Percentiles rank a stretch among this genome's conserved stretches.
Evolutionary conservation across 1,140 invertebrate species (phyloP).

Genomic region (Drosophila sp.): DNA sequence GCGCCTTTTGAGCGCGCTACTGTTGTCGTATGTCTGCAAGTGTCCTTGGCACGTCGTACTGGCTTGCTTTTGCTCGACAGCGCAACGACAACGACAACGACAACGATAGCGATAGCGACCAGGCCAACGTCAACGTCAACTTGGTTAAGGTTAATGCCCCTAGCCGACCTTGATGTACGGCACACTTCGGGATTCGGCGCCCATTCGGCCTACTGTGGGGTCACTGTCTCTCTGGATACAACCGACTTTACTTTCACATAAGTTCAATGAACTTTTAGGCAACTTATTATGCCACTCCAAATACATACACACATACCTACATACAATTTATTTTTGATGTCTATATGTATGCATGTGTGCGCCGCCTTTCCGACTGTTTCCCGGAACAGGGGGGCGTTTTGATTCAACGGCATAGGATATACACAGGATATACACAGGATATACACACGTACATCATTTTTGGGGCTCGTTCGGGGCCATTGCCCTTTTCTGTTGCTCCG

Average conservation of each 20-base stretch:
- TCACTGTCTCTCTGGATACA: constrained; percentile 36
- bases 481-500: constrained; percentile 57
- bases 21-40: constrained; percentile 32
- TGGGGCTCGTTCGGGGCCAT: constrained; percentile 64
- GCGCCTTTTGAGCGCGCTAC: constrained; percentile 60
- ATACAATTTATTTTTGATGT: constrained; percentile 14
- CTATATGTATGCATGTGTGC: constrained; percentile 32
- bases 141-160: constrained; percentile 80
- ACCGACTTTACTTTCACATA: constrained; percentile 64
- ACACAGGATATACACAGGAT: constrained; percentile 2
- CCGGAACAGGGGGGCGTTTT: constrained; percentile 24
- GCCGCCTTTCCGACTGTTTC: constrained; percentile 18
- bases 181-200: constrained; percentile 70
- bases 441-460: constrained; percentile 43
- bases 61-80: constrained; percentile 45
- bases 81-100: constrained; percentile 16
- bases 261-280: constrained; percentile 77
- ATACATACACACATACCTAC: constrained; percentile 3
- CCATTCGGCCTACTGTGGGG: constrained; percentile 51
- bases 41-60: constrained; percentile 71
- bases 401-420: constrained; percentile 23
- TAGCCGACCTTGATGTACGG: constrained; percentile 83
- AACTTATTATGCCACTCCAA: constrained; percentile 68
- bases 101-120: constrained; percentile 38
- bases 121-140: constrained; percentile 71